These are phyloP conservation scores for Kryptolebias marmoratus DNA, from an alignment of 2,113 vertebrate genomes.

Conservation along the genomic window DNA sequence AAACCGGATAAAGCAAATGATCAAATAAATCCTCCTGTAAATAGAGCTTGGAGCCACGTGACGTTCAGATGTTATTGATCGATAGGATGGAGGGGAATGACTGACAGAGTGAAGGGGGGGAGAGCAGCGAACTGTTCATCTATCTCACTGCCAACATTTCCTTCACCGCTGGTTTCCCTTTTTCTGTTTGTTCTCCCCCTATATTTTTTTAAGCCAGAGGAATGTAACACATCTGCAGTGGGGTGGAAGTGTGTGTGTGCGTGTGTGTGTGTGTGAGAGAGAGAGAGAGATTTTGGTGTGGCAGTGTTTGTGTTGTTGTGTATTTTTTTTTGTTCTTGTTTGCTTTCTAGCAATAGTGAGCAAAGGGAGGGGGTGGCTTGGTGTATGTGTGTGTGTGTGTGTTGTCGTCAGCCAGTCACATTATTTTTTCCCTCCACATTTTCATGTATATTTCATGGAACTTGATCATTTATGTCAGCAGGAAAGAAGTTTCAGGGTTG, in stretches of 20 bases:
- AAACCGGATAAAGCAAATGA: too few species aligned
- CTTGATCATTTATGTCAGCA: conserved; percentile 51
- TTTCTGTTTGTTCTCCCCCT: conserved; percentile 56
- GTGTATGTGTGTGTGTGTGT: conserved; percentile 9
- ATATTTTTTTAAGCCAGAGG: conserved; percentile 47
- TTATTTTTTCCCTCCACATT: conserved; percentile 40
- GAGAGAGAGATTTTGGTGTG: conserved; percentile 34
- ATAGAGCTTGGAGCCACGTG: neutral
- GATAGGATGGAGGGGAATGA: conserved; percentile 24
- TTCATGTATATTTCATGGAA: conserved; percentile 66
- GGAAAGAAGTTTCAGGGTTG: conserved; percentile 20
- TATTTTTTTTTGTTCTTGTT: conserved; percentile 54
- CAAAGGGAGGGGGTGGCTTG: neutral
- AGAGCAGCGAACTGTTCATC: conserved; percentile 33
- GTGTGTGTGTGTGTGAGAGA: conserved; percentile 15
- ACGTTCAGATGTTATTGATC: conserved; percentile 13
- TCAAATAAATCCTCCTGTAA: conserved; percentile 20
- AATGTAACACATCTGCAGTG: conserved; percentile 70
- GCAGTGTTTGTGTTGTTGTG: conserved; percentile 36
- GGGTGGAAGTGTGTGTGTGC: conserved; percentile 34
- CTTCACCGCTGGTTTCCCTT: conserved; percentile 39
- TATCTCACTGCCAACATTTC: conserved; percentile 41
- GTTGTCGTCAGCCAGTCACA: conserved; percentile 51
- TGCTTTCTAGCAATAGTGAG: conserved; percentile 38
- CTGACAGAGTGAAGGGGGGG: conserved; percentile 27